Percentiles rank a stretch among this genome's conserved stretches.
These are phyloP conservation scores for Dendrolimus punctatus DNA, from an alignment of 1,140 invertebrate genomes.

Conservation along the genomic window DNA sequence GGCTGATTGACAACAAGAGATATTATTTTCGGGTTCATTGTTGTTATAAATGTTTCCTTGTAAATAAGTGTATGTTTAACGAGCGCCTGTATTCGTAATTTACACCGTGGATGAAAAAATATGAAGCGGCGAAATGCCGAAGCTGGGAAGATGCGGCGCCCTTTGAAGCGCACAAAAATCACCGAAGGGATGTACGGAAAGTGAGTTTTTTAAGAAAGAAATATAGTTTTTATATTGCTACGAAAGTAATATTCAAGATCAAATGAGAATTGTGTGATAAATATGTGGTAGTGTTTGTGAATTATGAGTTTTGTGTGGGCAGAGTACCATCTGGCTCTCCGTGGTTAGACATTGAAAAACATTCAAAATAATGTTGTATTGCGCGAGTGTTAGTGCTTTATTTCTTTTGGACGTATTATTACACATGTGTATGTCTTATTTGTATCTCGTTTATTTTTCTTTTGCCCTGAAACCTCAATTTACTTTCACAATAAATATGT, in stretches of 20 bases:
- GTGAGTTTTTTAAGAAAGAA: conserved; percentile 69
- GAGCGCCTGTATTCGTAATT: conserved; percentile 49
- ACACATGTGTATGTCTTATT: too few species aligned
- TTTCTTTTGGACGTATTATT: too few species aligned
- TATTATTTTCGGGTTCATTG: conserved; percentile 45
- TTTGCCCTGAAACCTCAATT: too few species aligned
- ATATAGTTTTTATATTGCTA: too few species aligned
- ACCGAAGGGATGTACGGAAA: conserved; percentile 96
- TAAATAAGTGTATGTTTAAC: conserved; percentile 47
- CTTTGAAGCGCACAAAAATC: conserved; percentile 96
- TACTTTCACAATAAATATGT: too few species aligned
- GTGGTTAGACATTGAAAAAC: too few species aligned
- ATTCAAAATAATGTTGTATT: too few species aligned
- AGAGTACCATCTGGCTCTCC: conserved; percentile 40
- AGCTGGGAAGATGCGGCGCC: conserved; percentile 95
- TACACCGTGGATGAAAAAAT: conserved; percentile 71
- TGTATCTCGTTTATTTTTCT: too few species aligned
- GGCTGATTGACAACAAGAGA: conserved; percentile 67
- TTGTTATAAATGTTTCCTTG: conserved; percentile 54
- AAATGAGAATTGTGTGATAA: conserved; percentile 15
- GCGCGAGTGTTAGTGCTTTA: too few species aligned
- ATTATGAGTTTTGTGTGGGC: conserved; percentile 36
- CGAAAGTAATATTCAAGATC: too few species aligned
- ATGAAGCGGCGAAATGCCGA: conserved; percentile 99
- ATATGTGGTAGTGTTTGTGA: conserved; percentile 6